Percentiles rank a stretch among this genome's conserved stretches.
phyloP scores from a whole-genome alignment of 2,888 invertebrate genomes.

The Scaptomyza parva region DNA sequence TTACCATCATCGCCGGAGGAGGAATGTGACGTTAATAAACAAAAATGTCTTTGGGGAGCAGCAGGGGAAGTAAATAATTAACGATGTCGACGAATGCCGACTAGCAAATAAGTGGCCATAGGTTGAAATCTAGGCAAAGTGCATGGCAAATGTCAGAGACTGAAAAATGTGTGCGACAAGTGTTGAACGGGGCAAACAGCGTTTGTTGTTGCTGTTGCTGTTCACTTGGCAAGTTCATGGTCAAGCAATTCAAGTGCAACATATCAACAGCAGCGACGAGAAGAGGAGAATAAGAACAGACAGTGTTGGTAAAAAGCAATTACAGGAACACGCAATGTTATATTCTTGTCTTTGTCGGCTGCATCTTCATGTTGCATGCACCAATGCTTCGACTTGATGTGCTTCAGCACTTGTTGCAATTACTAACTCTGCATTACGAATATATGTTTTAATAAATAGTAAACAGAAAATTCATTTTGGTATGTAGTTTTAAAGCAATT shows the following conservation, averaged over 20 bases:
- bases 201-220: conserved; percentile 9
- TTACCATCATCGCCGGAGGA: conserved; percentile 30
- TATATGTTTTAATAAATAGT: conserved; percentile 10
- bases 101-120: conserved; percentile 29
- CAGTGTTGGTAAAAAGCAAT: conserved; percentile 19
- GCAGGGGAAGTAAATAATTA: conserved; percentile 46
- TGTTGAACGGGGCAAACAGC: conserved; percentile 2
- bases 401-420: conserved; percentile 50
- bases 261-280: conserved; percentile 4
- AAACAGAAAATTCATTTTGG: neutral
- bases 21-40: conserved; percentile 55
- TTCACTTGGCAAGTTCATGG: conserved; percentile 60
- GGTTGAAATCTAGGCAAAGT: conserved; percentile 22
- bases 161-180: conserved; percentile 6
- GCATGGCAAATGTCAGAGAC: conserved; percentile 43
- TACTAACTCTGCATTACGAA: conserved; percentile 24
- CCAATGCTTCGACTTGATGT: conserved; percentile 45
- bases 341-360: neutral
- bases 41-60: conserved; percentile 33
- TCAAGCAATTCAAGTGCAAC: conserved; percentile 36
- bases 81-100: conserved; percentile 56
- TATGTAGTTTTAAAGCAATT: conserved; percentile 21
- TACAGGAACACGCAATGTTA: conserved; percentile 34
- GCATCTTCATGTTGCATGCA: conserved; percentile 61
- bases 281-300: conserved; percentile 15